Conservation (phyloP, 2,888 invertebrate genomes). For the Ennomos erosarius region DNA sequence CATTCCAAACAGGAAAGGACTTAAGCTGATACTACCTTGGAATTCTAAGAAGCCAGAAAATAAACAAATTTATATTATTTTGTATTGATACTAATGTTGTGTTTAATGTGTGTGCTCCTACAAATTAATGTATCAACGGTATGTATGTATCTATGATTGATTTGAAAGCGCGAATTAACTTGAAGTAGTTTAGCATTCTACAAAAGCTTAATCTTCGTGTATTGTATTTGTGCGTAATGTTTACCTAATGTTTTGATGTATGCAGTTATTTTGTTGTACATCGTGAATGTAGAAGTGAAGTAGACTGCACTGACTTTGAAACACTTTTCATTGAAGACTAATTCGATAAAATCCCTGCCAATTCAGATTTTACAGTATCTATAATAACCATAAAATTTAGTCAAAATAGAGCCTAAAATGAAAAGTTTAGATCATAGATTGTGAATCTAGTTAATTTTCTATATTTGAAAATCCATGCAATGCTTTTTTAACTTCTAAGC, state of each 20-base stretch:
- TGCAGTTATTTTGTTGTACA: constrained; percentile 44
- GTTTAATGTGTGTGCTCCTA: constrained; percentile 38
- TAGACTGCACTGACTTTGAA: constrained; percentile 57
- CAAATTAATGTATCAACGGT: constrained; percentile 20
- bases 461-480: constrained; percentile 68
- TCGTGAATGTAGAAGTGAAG: constrained; percentile 52
- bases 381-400: constrained; percentile 47
- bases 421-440: constrained; percentile 57
- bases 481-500: constrained; percentile 67
- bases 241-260: constrained; percentile 53
- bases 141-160: constrained; percentile 30
- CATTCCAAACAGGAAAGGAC: constrained; percentile 32
- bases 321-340: constrained; percentile 76
- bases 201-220: constrained; percentile 59
- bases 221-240: constrained; percentile 62
- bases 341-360: constrained; percentile 59
- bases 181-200: constrained; percentile 50
- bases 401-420: constrained; percentile 65
- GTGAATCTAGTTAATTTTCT: constrained; percentile 49
- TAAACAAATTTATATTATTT: constrained; percentile 13
- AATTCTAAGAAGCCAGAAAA: constrained; percentile 34
- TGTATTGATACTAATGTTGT: constrained; percentile 21
- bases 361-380: constrained; percentile 44
- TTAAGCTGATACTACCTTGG: constrained; percentile 36
- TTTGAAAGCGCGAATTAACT: constrained; percentile 35